phyloP scores from a whole-genome alignment of 2,797 vertebrate species.

The Pipistrellus pipistrellus region DNA sequence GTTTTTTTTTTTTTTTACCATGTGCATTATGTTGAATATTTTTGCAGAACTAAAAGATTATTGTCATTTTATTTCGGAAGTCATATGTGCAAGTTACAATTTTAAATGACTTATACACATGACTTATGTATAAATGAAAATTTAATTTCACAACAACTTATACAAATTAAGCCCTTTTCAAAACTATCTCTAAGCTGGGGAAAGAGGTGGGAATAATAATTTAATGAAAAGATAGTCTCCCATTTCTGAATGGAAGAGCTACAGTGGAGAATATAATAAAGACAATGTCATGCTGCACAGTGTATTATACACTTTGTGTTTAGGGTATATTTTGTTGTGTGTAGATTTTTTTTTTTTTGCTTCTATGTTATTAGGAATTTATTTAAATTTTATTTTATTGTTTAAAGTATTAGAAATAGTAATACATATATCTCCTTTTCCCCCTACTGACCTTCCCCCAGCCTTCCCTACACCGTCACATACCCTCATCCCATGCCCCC shows the following conservation, averaged over 20 bases:
- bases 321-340: slow-evolving; percentile 59
- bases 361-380: neutral
- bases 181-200: slow-evolving; percentile 60
- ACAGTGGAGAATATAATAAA: slow-evolving; percentile 84
- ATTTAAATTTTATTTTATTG: too few species aligned
- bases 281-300: slow-evolving; percentile 81
- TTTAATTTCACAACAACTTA: slow-evolving; percentile 64
- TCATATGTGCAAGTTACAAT: slow-evolving; percentile 82
- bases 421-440: too few species aligned
- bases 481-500: too few species aligned
- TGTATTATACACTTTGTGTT: slow-evolving; percentile 85
- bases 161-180: slow-evolving; percentile 80
- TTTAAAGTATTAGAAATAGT: too few species aligned
- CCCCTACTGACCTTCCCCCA: too few species aligned
- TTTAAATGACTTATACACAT: slow-evolving; percentile 78
- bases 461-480: too few species aligned
- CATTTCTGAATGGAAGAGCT: slow-evolving; percentile 82
- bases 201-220: slow-evolving; percentile 63
- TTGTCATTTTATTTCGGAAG: slow-evolving; percentile 86
- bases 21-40: slow-evolving; percentile 86
- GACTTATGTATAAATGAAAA: slow-evolving; percentile 81
- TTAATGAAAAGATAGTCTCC: slow-evolving; percentile 79
- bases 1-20: slow-evolving; percentile 80
- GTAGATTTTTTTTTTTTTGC: slow-evolving; percentile 14
- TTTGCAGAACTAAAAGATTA: slow-evolving; percentile 85